A percentile compares a stretch with the other conserved stretches of the same genome.
phyloP scores from a whole-genome alignment of 2,888 invertebrate species.

The Mythimna impura region DNA sequence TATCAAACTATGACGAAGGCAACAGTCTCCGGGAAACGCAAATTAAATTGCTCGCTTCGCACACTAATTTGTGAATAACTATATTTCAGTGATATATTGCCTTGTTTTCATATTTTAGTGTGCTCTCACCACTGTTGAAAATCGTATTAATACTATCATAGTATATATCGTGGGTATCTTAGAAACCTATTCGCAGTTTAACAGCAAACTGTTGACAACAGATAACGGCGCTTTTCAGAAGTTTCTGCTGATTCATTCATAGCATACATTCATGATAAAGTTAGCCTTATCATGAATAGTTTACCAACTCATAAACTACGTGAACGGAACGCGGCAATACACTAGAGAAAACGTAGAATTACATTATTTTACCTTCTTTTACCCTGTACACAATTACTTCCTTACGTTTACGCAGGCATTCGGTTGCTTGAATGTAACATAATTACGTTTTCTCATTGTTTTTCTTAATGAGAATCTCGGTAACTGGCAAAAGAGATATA shows the following conservation, averaged over 20 bases:
- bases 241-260: constrained; percentile 31
- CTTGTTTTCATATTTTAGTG: constrained; percentile 16
- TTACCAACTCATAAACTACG: constrained; percentile 26
- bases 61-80: constrained; percentile 53
- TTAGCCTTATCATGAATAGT: constrained; percentile 35
- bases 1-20: constrained; percentile 71
- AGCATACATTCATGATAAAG: constrained; percentile 33
- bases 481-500: constrained; percentile 18
- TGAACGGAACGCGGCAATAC: not conserved
- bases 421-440: constrained; percentile 4
- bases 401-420: not conserved
- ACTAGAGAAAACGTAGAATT: constrained; percentile 1
- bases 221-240: constrained; percentile 27
- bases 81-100: constrained; percentile 39
- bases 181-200: constrained; percentile 7
- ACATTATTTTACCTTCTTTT: not conserved
- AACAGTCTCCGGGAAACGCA: constrained; percentile 63
- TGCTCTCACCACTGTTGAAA: not conserved
- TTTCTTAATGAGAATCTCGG: constrained; percentile 24
- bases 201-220: not conserved
- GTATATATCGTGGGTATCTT: not conserved
- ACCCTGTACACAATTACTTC: not conserved
- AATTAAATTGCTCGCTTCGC: constrained; percentile 60
- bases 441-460: constrained; percentile 25
- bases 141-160: not conserved